A percentile compares a stretch with the other conserved stretches of the same genome.
These are phyloP conservation scores for Trematomus bernacchii DNA, from an alignment of 2,797 vertebrate species.

Conservation along the genomic window DNA sequence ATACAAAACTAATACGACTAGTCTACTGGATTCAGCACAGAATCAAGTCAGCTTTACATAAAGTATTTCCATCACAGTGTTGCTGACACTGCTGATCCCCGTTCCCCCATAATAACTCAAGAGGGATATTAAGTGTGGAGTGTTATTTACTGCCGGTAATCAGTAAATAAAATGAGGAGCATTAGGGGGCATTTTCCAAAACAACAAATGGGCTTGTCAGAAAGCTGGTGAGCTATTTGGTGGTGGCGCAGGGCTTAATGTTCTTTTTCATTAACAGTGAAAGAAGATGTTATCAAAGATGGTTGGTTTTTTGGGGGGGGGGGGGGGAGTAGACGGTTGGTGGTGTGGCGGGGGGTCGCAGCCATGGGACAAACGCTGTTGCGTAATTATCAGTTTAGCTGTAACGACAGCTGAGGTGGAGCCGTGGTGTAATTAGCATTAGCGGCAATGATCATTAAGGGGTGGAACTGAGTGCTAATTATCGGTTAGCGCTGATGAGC, in stretches of 20 bases:
- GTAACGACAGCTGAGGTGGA: conserved; percentile 78
- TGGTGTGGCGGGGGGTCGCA: conserved; percentile 49
- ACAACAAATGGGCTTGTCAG: conserved; percentile 77
- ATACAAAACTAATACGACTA: conserved; percentile 73
- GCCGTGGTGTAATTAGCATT: conserved; percentile 82
- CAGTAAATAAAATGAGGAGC: conserved; percentile 77
- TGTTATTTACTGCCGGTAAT: conserved; percentile 75
- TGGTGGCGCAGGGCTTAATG: conserved; percentile 54
- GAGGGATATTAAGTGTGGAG: conserved; percentile 68
- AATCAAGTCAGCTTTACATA: conserved; percentile 73
- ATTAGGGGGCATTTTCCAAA: conserved; percentile 71
- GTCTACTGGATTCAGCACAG: conserved; percentile 54
- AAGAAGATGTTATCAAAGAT: conserved; percentile 52
- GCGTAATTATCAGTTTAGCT: conserved; percentile 76
- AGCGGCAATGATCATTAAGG: conserved; percentile 84
- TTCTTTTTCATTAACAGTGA: conserved; percentile 53
- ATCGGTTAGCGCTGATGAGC: conserved; percentile 80
- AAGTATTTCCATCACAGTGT: conserved; percentile 65
- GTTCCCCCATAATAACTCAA: conserved; percentile 66
- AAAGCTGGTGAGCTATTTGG: conserved; percentile 49
- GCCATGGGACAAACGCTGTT: conserved; percentile 59
- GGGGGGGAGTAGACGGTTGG: conserved; percentile 8
- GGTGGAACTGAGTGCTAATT: conserved; percentile 84
- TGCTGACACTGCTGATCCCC: conserved; percentile 54
- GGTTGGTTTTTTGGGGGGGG: conserved; percentile 4